Percentiles rank a stretch among this genome's conserved stretches.
Conservation (phyloP, 2,888 invertebrate species). For the Macaria notata region DNA sequence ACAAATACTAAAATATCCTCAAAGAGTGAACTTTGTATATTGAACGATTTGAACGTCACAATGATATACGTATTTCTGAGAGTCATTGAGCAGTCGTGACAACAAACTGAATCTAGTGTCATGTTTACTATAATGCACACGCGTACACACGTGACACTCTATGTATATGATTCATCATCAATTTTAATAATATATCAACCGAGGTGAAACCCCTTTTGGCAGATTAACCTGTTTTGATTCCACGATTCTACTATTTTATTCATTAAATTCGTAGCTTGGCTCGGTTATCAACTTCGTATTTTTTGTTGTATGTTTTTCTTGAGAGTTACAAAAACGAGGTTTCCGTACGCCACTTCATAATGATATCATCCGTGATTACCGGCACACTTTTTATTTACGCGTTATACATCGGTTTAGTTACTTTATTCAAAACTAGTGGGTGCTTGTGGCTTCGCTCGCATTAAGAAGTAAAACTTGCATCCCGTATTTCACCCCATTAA, state of each 20-base stretch:
- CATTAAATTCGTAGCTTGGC: constrained; percentile 1
- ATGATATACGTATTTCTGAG: too few species aligned
- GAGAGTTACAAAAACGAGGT: constrained; percentile 1
- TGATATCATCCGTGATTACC: constrained; percentile 8
- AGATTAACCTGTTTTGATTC: constrained; percentile 5
- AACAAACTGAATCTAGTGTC: too few species aligned
- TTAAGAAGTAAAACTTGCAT: too few species aligned
- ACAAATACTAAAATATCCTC: too few species aligned
- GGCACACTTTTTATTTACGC: background rate
- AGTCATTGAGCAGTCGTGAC: too few species aligned
- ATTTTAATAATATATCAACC: constrained; percentile 1
- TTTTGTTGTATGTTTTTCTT: background rate
- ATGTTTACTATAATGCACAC: too few species aligned
- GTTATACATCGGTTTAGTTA: background rate
- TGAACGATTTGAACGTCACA: too few species aligned
- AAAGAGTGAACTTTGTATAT: too few species aligned
- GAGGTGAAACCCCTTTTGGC: constrained; percentile 5
- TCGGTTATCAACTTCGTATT: background rate
- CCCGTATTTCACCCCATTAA: too few species aligned
- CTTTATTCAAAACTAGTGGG: too few species aligned
- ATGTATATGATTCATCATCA: constrained; percentile 6
- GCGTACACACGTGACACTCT: background rate
- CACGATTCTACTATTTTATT: background rate
- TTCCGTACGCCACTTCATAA: background rate
- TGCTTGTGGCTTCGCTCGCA: too few species aligned